phyloP scores from a whole-genome alignment of 2,113 vertebrate species.

The Carassius carassius region DNA sequence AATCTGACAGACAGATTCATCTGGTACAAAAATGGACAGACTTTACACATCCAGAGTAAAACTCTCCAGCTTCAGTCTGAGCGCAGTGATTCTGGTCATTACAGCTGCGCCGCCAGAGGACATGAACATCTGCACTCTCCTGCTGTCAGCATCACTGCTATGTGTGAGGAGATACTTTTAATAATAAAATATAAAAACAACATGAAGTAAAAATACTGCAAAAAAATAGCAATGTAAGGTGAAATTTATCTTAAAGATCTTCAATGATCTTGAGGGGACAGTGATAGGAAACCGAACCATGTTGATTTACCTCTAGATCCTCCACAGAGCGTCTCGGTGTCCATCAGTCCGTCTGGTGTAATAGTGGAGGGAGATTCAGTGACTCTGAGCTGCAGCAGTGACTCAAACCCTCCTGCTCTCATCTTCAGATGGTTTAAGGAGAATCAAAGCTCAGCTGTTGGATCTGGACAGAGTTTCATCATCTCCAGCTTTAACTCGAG shows the following conservation, averaged over 20 bases:
- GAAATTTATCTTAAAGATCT: too few species aligned
- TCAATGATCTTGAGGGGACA: too few species aligned
- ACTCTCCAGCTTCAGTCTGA: neutral
- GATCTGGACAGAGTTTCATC: slow-evolving; percentile 31
- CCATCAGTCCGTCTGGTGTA: neutral
- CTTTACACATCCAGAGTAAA: neutral
- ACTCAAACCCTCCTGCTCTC: neutral
- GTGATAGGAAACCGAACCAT: too few species aligned
- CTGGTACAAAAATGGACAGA: neutral
- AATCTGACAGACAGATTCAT: neutral
- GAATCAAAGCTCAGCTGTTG: slow-evolving; percentile 19
- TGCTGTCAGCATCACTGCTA: neutral
- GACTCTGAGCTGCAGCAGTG: slow-evolving; percentile 44
- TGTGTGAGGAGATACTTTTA: neutral
- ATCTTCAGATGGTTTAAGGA: slow-evolving; percentile 11
- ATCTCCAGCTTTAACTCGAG: neutral
- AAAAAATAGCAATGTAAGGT: neutral
- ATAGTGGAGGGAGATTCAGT: slow-evolving; percentile 29
- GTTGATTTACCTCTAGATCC: neutral
- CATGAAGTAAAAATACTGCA: too few species aligned
- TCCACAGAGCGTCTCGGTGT: neutral
- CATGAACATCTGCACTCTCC: neutral
- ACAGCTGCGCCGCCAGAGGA: slow-evolving; percentile 16
- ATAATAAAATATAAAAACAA: too few species aligned
- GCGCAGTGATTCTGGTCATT: slow-evolving; percentile 8